Base-by-base conservation (phyloP, 2,888 invertebrate genomes). In the Vanessa cardui region DNA sequence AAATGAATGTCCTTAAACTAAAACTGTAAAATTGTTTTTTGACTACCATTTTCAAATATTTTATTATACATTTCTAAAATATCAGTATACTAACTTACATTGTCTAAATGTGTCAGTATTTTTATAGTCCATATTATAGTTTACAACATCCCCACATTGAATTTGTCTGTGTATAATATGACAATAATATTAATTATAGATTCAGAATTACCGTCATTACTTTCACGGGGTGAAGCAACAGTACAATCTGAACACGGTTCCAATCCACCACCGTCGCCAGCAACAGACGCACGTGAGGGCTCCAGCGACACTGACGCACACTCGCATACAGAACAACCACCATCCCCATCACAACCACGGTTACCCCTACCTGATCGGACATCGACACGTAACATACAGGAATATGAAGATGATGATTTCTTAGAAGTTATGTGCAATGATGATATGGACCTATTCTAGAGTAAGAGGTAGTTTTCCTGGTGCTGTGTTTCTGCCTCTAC, bases 201-300 rank as follows among this genome's bases (percentile, higher is more conserved):
- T 80, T 93, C 94, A 16, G 94, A 94, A 77, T 83, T 96, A 66
- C 95, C 96, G 0, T 94, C 95, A 16, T 80, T 96, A 6, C 78
- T 95, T 44, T 95, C 94, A 0, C 92, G 95, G 69, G 94, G 95
- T 20, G 95, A 96, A 80, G 87, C 94, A 47, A 83, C 87, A 0
- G 88, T 83, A 33, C 92, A 94, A 66, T 94, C 94, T 26, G 93
- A 94, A 79, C 94, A 93, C 75, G 92, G 94, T 62, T 94, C 94
- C 2, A 97, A 97, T 89, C 97, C 97, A 58, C 97, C 97, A 15
- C 97, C 97, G 6, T 97, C 96, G 33, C 97, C 97, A 0, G 97
- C 95, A 45, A 96, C 96, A 0, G 96, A 96, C 83, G 94, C 95
- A 18, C 94, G 94, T 68, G 95, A 94, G 54, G 92, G 94, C 78